Percentiles rank a stretch among this genome's conserved stretches.
These are phyloP conservation scores for Aegypius monachus DNA, from an alignment of 2,113 vertebrate genomes.

Conservation along the genomic window DNA sequence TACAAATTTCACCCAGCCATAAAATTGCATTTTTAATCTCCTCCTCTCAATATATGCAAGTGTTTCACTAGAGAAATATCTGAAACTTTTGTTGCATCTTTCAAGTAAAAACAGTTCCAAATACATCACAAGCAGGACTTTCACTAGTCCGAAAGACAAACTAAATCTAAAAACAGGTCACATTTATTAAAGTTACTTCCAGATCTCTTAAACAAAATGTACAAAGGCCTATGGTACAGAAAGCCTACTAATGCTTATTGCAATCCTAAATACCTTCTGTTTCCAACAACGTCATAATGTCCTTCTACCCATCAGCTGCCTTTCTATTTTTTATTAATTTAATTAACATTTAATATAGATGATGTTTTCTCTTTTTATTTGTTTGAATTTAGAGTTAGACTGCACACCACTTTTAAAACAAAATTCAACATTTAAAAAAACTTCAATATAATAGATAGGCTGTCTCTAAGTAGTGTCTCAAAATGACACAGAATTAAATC, in stretches of 20 bases:
- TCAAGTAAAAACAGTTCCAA: not conserved
- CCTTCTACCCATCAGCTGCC: not conserved
- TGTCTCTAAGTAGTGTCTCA: not conserved
- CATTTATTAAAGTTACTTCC: not conserved
- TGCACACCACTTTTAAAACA: not conserved
- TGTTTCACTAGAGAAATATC: not conserved
- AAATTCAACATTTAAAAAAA: not conserved
- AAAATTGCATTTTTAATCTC: not conserved
- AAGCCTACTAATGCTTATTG: not conserved
- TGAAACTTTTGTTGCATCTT: not conserved
- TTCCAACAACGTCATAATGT: not conserved
- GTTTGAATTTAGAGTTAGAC: not conserved
- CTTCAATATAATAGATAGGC: not conserved
- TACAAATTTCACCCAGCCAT: not conserved
- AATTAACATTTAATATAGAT: not conserved
- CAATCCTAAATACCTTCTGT: not conserved
- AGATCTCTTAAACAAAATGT: not conserved
- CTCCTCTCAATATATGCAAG: not conserved
- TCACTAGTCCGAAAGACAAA: not conserved
- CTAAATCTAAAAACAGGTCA: not conserved
- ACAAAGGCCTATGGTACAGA: not conserved
- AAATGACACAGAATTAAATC: not conserved
- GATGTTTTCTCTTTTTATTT: not conserved
- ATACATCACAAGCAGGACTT: not conserved
- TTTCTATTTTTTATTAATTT: not conserved